Base-by-base conservation (phyloP, 2,888 invertebrate genomes). In the Morpho helenor region DNA sequence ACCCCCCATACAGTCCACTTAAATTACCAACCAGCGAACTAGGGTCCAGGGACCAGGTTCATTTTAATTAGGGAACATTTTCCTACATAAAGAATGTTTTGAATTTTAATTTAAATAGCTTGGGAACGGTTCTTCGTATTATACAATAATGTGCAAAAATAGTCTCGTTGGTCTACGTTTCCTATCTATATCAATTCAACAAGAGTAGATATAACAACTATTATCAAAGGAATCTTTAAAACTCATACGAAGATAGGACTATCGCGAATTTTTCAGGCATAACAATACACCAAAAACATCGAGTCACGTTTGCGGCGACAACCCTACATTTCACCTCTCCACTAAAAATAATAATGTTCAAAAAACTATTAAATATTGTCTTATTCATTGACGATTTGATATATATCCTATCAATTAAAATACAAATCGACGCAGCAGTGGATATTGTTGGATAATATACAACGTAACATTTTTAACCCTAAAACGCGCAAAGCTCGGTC, bases 251-350 rank as follows among this genome's bases (percentile, higher is more conserved):
- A 55, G 23, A 49, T 49, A 48, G 42, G 23, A 23, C 54, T 54
- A 48, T 44, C 49, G 47, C n/a, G 54, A 49, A 43, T 57, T 61
- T 64, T 63, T 57, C 52, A 46, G 44, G 49, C 53, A 57, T 64
- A 73, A 77, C 76, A 82, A 76, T 75, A 72, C 68, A 72, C 68
- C 71, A 70, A 72, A 86, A 83, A 84, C 78, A 77, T 80, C 89
- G 76, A 88, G 88, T 89, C 88, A 89, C 80, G 73, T 72, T 77
- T 69, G 76, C 80, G 88, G 88, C 89, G 88, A 89, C 88, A 88
- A 82, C 86, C 86, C 87, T 87, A 82, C 72, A 82, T 75, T 77
- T 70, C 61, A 74, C 62, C 74, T 58, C 61, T 53, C 59, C 72
- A 80, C 69, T 57, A 65, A 51, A 58, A 64, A 58, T 23, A 49